Conservation (phyloP, 1,140 invertebrate species). For the Coptotermes formosanus region DNA sequence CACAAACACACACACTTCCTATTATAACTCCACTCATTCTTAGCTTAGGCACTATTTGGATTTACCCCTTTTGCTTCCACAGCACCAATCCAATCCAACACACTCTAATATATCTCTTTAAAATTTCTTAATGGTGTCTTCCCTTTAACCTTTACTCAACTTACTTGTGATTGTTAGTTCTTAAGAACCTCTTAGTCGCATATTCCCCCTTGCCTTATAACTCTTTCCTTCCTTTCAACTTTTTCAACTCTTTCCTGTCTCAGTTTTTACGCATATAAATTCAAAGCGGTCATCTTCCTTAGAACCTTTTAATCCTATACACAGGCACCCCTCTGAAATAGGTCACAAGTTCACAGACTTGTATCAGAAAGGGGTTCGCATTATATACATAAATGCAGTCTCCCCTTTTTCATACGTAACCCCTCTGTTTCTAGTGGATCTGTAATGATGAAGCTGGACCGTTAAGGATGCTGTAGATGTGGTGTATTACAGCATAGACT, state of each 20-base stretch:
- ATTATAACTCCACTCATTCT: no score
- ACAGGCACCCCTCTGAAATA: neutral
- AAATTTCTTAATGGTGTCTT: neutral
- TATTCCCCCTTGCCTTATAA: neutral
- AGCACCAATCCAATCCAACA: neutral
- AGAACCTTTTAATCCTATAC: conserved; percentile 16
- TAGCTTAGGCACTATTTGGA: no score
- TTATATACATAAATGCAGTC: neutral
- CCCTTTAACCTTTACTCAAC: neutral
- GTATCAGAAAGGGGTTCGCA: neutral
- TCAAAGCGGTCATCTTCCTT: neutral
- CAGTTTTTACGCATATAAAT: conserved; percentile 2
- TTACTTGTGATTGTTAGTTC: neutral
- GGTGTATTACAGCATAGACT: neutral
- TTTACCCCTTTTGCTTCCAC: neutral
- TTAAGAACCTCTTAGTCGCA: neutral
- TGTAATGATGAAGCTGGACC: conserved; percentile 10
- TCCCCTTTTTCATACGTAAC: neutral
- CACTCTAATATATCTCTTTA: neutral
- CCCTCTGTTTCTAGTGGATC: neutral
- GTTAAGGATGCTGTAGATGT: neutral
- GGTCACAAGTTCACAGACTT: conserved; percentile 9
- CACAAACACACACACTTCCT: no score
- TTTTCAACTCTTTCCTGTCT: conserved; percentile 1
- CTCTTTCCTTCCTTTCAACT: neutral